Percentiles rank a stretch among this genome's conserved stretches.
phyloP scores from a whole-genome alignment of 2,888 invertebrate genomes.

The Sarcophaga carnaria region DNA sequence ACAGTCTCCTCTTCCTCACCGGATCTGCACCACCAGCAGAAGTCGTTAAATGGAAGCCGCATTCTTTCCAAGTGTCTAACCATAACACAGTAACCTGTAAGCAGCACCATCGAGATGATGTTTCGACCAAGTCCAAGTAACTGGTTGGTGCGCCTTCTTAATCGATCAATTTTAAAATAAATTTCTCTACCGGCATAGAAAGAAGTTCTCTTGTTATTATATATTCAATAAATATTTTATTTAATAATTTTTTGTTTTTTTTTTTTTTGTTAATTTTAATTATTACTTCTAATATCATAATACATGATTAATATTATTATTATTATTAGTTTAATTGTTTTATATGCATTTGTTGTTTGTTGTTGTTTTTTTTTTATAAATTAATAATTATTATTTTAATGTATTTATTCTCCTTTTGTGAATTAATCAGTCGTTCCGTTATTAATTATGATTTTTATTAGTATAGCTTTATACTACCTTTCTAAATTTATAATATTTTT shows the following conservation, averaged over 20 bases:
- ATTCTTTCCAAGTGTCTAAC: too few relatives aligned
- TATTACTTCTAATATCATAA: not conserved
- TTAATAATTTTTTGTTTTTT: not conserved
- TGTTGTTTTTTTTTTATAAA: slow-evolving; percentile 13
- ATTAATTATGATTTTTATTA: slow-evolving; percentile 67
- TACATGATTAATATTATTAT: slow-evolving; percentile 45
- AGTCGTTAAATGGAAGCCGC: too few relatives aligned
- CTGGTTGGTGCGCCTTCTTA: too few relatives aligned
- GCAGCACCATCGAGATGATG: too few relatives aligned
- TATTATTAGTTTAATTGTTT: slow-evolving; percentile 48
- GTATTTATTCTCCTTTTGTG: slow-evolving; percentile 76
- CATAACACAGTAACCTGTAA: too few relatives aligned
- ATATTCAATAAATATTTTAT: slow-evolving; percentile 19
- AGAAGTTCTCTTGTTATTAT: not conserved
- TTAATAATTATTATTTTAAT: slow-evolving; percentile 73
- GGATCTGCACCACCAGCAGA: too few relatives aligned
- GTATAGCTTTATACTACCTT: slow-evolving; percentile 46
- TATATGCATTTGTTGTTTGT: slow-evolving; percentile 47
- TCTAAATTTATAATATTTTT: slow-evolving; percentile 27
- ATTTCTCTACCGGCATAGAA: too few relatives aligned
- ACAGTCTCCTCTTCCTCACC: too few relatives aligned
- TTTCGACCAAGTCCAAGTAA: too few relatives aligned
- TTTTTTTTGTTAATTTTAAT: not conserved
- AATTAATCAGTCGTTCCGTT: slow-evolving; percentile 80
- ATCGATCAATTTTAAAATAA: too few relatives aligned